Percentiles rank a stretch among this genome's conserved stretches.
Conservation (phyloP, 2,797 vertebrate genomes). For the Coccyzus lansbergi region DNA sequence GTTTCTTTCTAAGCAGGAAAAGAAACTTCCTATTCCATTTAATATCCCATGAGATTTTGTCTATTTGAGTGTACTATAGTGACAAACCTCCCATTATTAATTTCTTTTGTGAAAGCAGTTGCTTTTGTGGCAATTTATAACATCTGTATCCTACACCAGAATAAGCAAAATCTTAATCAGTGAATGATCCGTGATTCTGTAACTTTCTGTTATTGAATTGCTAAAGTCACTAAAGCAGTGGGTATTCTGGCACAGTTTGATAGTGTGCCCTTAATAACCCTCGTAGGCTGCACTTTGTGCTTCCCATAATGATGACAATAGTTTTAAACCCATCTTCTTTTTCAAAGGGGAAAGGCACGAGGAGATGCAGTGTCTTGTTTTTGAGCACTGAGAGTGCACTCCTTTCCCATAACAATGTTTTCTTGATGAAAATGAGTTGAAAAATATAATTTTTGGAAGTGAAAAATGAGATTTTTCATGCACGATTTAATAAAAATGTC, state of each 20-base stretch:
- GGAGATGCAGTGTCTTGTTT: not conserved
- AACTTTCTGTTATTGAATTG: not conserved
- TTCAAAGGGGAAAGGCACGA: not conserved
- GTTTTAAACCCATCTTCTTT: not conserved
- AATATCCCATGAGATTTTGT: not conserved
- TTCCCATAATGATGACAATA: not conserved
- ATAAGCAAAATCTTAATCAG: not conserved
- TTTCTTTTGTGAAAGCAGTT: not conserved
- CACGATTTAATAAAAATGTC: not conserved
- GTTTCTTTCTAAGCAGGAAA: not conserved
- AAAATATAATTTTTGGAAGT: not conserved
- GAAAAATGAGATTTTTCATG: not conserved
- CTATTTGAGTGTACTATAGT: not conserved
- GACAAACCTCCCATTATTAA: not conserved
- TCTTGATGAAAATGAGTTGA: not conserved
- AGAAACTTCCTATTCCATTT: not conserved
- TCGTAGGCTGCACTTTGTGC: not conserved
- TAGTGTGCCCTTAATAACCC: not conserved
- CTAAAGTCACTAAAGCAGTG: not conserved
- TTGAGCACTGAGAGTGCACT: not conserved
- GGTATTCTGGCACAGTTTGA: not conserved
- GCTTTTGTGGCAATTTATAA: not conserved
- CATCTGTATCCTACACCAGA: not conserved
- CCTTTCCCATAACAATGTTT: not conserved
- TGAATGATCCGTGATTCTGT: not conserved